phyloP scores from a whole-genome alignment of 2,113 vertebrate species.

The Electrona antarctica region DNA sequence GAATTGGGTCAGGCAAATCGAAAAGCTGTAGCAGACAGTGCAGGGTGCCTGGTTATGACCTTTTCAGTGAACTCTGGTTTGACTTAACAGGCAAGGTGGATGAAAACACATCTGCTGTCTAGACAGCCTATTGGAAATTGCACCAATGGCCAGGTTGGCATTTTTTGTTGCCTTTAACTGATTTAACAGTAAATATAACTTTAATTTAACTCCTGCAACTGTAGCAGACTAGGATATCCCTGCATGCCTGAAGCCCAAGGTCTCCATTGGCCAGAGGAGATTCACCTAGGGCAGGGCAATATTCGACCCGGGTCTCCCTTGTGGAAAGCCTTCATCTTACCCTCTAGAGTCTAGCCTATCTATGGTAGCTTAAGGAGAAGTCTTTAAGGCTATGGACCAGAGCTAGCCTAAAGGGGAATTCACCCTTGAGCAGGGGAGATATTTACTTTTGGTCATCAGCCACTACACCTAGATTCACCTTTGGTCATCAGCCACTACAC shows the following conservation, averaged over 20 bases:
- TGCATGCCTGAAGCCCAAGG: not conserved
- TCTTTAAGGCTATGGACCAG: too few species aligned
- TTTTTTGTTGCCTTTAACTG: not conserved
- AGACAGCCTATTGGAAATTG: conserved; percentile 20
- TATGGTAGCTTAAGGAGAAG: too few species aligned
- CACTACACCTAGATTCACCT: too few species aligned
- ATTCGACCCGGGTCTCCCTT: too few species aligned
- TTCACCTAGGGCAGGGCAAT: too few species aligned
- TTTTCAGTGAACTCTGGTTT: conserved; percentile 36
- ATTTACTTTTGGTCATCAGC: too few species aligned
- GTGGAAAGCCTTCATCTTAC: too few species aligned
- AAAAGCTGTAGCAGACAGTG: conserved; percentile 16
- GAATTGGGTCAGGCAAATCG: conserved; percentile 61
- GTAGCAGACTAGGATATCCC: not conserved
- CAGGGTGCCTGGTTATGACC: conserved; percentile 33
- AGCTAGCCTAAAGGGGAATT: too few species aligned
- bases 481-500: too few species aligned
- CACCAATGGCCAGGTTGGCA: not conserved
- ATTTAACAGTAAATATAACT: not conserved
- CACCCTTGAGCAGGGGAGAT: too few species aligned
- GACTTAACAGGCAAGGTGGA: conserved; percentile 43
- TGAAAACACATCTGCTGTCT: conserved; percentile 49
- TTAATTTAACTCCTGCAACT: not conserved
- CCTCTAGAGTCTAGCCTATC: too few species aligned
- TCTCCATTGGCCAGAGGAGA: too few species aligned